Evolutionary conservation across 2,888 invertebrate species (phyloP).

Genomic region (Drosophila peninsularis): DNA sequence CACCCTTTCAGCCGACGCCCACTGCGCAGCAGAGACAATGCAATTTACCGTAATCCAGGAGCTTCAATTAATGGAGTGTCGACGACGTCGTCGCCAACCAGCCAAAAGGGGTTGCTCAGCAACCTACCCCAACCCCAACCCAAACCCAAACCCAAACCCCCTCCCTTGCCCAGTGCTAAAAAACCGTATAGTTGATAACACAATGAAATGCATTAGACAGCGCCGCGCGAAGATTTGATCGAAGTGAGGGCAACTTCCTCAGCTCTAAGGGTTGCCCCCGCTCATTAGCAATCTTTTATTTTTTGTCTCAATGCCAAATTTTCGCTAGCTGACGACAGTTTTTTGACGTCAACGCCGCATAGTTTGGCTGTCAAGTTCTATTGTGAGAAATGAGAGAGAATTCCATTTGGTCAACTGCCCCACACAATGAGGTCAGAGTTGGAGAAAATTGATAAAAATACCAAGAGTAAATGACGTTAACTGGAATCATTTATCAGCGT

Average conservation of each 20-base stretch:
- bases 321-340: conserved; percentile 15
- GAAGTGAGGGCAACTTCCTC: neutral
- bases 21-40: conserved; percentile 80
- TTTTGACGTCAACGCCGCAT: conserved; percentile 17
- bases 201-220: conserved; percentile 47
- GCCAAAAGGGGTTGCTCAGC: conserved; percentile 54
- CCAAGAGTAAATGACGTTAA: conserved; percentile 8
- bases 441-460: conserved; percentile 28
- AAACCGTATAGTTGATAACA: conserved; percentile 47
- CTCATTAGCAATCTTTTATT: conserved; percentile 11
- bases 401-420: conserved; percentile 16
- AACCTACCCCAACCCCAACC: conserved; percentile 36
- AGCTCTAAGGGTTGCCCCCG: neutral
- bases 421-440: conserved; percentile 6
- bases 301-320: conserved; percentile 22
- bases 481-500: conserved; percentile 32
- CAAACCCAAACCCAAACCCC: conserved; percentile 5
- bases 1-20: conserved; percentile 48
- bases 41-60: conserved; percentile 83
- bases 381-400: conserved; percentile 50
- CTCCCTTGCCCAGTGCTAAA: conserved; percentile 8
- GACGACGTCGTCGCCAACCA: conserved; percentile 52
- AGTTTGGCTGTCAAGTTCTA: conserved; percentile 36
- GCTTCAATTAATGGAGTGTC: conserved; percentile 83
- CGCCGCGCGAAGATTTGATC: neutral